Base-by-base conservation (phyloP, 2,888 invertebrate genomes). In the Eupithecia dodoneata region DNA sequence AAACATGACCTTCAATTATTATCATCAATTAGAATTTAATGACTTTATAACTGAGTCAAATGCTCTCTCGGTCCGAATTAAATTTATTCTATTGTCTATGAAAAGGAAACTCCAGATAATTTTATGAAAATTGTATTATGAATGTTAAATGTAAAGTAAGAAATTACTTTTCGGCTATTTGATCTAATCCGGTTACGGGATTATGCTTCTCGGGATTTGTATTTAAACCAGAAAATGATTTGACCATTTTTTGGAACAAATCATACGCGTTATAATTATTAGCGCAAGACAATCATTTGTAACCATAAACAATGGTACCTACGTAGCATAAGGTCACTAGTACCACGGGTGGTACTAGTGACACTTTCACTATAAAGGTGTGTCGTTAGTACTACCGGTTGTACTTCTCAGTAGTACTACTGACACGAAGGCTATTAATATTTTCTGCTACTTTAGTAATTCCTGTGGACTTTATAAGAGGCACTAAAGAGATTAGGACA, bases 111-210 rank as follows among this genome's bases (percentile, higher is more conserved):
- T 72, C 71, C 63, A 47, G 75, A 79, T 78, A 74, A 82, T 80
- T 76, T 80, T 78, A 80, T 79, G 79, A 71, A 81, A 80, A 81
- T 81, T 77, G 73, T 75, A 80, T 82, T 81, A 80, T 80, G 79
- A 78, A 80, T 81, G 82, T 81, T 82, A 79, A 81, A 82, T 81
- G 80, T 80, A 55, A 74, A 79, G 81, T 79, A 80, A 82, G 80
- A 77, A 76, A 82, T 81, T 79, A 78, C 81, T 79, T 82, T 82
- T 80, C 74, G 76, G 79, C 72, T 82, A 74, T 82, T 81, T 80
- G 67, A 79, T 78, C 79, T 78, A 78, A 75, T 76, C 77, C 71
- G 70, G 77, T 74, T 77, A 77, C 41, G 59, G 69, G 63, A 73
- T 78, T 42, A 73, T 71, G 44, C 30, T 49, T 70, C 45, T 63